Evolutionary conservation across 53 echinoderm and acorn worm species (phyloP), one percentile per base, ranked within the genome.

Genomic region (Actinopyga echinites): DNA sequence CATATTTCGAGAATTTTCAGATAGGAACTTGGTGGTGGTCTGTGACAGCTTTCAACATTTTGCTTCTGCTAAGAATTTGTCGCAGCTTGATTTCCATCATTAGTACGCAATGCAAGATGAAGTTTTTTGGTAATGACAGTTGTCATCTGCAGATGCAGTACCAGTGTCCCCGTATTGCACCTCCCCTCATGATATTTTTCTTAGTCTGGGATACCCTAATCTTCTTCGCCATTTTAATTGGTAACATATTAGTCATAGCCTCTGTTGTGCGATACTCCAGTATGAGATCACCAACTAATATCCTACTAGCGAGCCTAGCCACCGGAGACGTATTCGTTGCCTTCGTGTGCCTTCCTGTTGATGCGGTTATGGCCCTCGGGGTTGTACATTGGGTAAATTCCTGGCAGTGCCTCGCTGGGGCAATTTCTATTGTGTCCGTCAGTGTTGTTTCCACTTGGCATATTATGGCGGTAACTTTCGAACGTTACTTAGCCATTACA

Each of bases 401-500:
- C 2, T 83, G 79, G 86, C 55, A 77, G 7, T 92, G 92, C 30
- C 24, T 89, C 22, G 24, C 79, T 12, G 64, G 89, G 38, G 86
- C 86, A 63, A 45, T 64, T 54, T 43, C 83, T 57, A 86, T 83
- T 28, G 54, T 22, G 13, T 83, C 85, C 6, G 85, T 84, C 64
- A 74, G 89, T 22, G 69, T 83, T 10, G 88, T 92, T 13, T 89
- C 92, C 15, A 54, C 80, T 6, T 57, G 73, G 31, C 89, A 92
- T 52, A 75, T 92, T 30, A 86, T 83, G 35, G 89, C 71, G 30
- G 83, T 92, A 52, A 89, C 89, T 38, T 92, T 81, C 43, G 92
- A 92, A 63, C 59, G 92, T 2, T 92, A 80, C 42, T 83, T 92
- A 21, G 92, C 89, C 64, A 89, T 92, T 56, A 89, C 89, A 21